phyloP scores from a whole-genome alignment of 2,113 vertebrate genomes.

The Phoxinus phoxinus region DNA sequence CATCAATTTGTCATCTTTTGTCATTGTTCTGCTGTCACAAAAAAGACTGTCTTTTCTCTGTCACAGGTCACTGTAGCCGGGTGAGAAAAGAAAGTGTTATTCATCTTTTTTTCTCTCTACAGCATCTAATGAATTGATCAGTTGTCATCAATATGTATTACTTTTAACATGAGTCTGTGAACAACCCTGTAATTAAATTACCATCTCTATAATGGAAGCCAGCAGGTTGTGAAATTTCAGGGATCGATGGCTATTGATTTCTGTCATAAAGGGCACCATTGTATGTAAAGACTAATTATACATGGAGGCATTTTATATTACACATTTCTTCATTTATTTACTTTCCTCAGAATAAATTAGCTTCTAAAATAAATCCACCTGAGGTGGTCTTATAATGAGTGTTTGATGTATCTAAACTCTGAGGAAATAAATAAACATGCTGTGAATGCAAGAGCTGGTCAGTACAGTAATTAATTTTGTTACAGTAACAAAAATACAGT shows the following conservation, averaged over 20 bases:
- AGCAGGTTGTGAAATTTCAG: slow-evolving; percentile 35
- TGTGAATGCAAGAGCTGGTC: background rate
- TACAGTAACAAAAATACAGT: too few relatives aligned
- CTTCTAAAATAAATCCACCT: background rate
- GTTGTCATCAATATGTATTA: slow-evolving; percentile 7
- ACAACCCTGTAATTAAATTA: slow-evolving; percentile 24
- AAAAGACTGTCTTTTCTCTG: background rate
- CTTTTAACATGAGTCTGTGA: background rate
- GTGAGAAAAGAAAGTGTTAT: slow-evolving; percentile 6
- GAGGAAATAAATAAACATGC: slow-evolving; percentile 9
- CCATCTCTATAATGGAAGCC: background rate
- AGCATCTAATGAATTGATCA: slow-evolving; percentile 3
- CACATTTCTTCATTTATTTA: slow-evolving; percentile 1
- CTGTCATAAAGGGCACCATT: background rate
- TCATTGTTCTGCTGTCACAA: background rate
- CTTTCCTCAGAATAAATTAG: background rate
- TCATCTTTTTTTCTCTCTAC: slow-evolving; percentile 8
- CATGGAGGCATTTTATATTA: slow-evolving; percentile 4
- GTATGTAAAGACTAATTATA: slow-evolving; percentile 14
- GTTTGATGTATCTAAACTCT: slow-evolving; percentile 15
- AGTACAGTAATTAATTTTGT: slow-evolving; percentile 8
- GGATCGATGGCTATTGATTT: slow-evolving; percentile 18
- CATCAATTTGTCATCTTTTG: background rate
- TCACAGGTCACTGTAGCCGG: background rate
- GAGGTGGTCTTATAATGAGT: slow-evolving; percentile 22